Evolutionary conservation across 2,113 vertebrate genomes (phyloP).

Genomic region (Trochalopteron elliotii): DNA sequence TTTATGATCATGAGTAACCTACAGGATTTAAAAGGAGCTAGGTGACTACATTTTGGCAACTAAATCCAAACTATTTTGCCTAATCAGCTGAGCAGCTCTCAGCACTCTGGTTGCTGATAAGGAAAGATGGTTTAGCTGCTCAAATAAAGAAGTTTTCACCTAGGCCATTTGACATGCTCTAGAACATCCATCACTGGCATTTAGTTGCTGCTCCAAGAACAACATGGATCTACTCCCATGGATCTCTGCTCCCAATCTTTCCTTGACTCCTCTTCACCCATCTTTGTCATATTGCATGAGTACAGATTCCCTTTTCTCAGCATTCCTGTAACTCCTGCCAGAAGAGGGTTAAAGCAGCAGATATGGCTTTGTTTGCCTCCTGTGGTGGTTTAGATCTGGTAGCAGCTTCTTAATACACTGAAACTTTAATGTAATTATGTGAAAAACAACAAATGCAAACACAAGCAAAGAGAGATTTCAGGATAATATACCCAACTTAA

Average conservation of each 20-base stretch:
- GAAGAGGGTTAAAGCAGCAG: background rate
- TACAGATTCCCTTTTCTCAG: background rate
- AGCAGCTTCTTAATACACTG: background rate
- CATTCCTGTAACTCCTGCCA: background rate
- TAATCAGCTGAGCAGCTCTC: background rate
- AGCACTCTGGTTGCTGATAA: background rate
- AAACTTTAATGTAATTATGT: background rate
- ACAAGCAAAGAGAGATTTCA: background rate
- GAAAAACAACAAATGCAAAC: background rate
- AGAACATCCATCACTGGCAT: background rate
- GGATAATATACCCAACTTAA: background rate
- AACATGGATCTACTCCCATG: background rate
- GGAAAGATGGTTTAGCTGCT: background rate
- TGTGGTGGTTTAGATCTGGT: background rate
- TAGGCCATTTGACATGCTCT: background rate
- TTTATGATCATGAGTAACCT: background rate
- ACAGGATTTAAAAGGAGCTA: background rate
- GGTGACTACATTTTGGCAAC: background rate
- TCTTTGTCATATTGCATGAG: too few species aligned
- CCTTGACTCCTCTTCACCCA: background rate
- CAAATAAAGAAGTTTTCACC: background rate
- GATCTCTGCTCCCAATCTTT: background rate
- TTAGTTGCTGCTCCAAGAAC: background rate
- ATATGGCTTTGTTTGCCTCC: background rate
- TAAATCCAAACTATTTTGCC: background rate